A percentile compares a stretch with the other conserved stretches of the same genome.
phyloP scores from a whole-genome alignment of 2,797 vertebrate genomes.

The Perodicticus potto region DNA sequence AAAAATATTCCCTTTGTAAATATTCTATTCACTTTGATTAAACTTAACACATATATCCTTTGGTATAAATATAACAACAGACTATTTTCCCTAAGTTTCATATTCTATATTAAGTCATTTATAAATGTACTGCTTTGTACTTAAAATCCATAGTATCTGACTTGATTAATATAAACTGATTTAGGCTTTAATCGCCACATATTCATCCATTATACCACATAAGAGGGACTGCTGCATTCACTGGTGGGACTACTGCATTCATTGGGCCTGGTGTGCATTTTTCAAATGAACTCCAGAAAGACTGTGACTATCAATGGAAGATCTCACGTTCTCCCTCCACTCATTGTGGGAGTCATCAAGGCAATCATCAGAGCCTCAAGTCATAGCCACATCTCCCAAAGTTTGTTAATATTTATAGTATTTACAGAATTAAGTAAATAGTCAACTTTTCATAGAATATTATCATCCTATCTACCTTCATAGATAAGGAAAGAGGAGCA shows the following conservation, averaged over 20 bases:
- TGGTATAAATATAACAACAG: neutral
- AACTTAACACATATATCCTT: neutral
- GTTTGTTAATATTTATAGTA: neutral
- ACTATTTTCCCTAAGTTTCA: neutral
- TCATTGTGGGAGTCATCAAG: neutral
- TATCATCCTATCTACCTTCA: neutral
- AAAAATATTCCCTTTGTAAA: neutral
- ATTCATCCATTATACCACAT: neutral
- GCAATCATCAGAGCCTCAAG: neutral
- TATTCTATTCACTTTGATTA: neutral
- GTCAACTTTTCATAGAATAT: neutral
- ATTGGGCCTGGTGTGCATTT: neutral
- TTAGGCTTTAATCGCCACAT: neutral
- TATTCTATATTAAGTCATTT: neutral
- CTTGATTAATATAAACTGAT: neutral
- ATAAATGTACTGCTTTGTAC: neutral
- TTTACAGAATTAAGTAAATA: neutral
- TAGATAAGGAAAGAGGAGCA: neutral
- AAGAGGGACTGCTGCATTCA: neutral
- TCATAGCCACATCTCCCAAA: neutral
- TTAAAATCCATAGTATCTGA: neutral
- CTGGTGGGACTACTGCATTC: neutral
- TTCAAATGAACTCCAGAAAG: neutral
- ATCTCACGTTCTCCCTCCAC: fast-evolving
- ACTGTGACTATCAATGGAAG: neutral